Percentiles rank a stretch among this genome's conserved stretches.
phyloP scores from a whole-genome alignment of 2,797 vertebrate species.

The Sebastes steindachneri region DNA sequence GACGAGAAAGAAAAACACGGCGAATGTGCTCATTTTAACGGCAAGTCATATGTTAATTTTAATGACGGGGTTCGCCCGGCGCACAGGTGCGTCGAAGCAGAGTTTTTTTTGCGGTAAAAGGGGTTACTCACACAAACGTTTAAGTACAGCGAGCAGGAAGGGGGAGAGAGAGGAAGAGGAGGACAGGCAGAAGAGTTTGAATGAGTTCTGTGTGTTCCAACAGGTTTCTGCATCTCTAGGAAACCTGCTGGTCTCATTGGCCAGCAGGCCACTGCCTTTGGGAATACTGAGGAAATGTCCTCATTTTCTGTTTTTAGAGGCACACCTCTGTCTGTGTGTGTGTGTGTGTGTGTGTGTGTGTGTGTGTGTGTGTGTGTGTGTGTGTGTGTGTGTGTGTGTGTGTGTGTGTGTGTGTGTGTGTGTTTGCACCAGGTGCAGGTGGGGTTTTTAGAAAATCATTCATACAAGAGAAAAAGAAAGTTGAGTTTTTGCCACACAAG shows the following conservation, averaged over 20 bases:
- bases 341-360: slow-evolving; percentile 9
- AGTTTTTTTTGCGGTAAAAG: slow-evolving; percentile 1
- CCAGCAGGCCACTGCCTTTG: slow-evolving; percentile 21
- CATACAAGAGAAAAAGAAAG: not conserved
- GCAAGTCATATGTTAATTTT: slow-evolving; percentile 62
- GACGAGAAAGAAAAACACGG: slow-evolving; percentile 62
- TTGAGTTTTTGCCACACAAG: not conserved
- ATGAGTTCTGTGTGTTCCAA: slow-evolving; percentile 57
- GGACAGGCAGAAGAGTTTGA: slow-evolving; percentile 51
- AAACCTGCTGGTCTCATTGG: slow-evolving; percentile 54
- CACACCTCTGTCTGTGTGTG: slow-evolving; percentile 5
- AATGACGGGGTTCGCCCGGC: slow-evolving; percentile 42
- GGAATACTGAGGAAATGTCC: slow-evolving; percentile 69
- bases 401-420: slow-evolving; percentile 3
- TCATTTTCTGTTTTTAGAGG: slow-evolving; percentile 70
- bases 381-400: not conserved
- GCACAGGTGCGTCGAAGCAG: slow-evolving; percentile 60
- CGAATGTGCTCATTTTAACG: slow-evolving; percentile 49
- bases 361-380: not conserved
- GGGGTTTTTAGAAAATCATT: slow-evolving; percentile 11
- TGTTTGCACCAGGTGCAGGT: slow-evolving; percentile 27
- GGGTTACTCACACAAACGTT: slow-evolving; percentile 32
- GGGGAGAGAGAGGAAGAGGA: slow-evolving; percentile 23
- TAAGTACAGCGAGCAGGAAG: not conserved
- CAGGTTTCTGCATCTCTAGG: slow-evolving; percentile 51